A percentile compares a stretch with the other conserved stretches of the same genome.
Conservation (phyloP, 2,113 vertebrate genomes). For the Gobio gobio region DNA sequence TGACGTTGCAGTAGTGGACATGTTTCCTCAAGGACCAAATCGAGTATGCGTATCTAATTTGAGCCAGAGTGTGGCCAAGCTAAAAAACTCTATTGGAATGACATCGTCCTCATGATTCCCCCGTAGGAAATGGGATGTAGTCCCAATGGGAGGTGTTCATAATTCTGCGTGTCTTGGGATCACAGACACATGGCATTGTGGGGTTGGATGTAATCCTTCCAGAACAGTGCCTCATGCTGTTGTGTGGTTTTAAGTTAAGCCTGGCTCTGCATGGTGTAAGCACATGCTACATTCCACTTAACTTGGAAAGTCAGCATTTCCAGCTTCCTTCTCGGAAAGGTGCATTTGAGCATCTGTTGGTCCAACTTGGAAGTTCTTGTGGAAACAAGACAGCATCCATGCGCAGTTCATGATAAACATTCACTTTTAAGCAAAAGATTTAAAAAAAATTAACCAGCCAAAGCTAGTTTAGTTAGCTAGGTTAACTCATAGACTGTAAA, state of each 20-base stretch:
- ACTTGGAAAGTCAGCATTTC: neutral
- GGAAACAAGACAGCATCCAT: neutral
- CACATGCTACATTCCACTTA: neutral
- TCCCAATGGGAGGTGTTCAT: constrained; percentile 10
- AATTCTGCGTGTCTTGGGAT: neutral
- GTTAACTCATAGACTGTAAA: neutral
- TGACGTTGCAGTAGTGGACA: constrained; percentile 38
- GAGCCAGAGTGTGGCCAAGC: constrained; percentile 41
- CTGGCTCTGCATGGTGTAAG: neutral
- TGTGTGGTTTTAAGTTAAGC: constrained; percentile 8
- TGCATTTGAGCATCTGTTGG: neutral
- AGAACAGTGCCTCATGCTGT: constrained; percentile 5
- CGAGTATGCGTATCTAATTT: constrained; percentile 42
- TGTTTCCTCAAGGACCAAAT: constrained; percentile 43
- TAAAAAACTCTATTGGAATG: constrained; percentile 13
- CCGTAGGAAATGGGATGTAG: constrained; percentile 23
- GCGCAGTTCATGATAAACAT: neutral
- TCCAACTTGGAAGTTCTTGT: neutral
- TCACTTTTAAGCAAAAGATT: neutral
- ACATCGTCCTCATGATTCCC: constrained; percentile 21
- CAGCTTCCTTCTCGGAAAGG: neutral
- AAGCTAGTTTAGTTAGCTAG: neutral
- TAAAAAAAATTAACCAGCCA: too few relatives aligned
- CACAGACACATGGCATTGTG: neutral
- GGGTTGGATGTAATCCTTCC: neutral